These are phyloP conservation scores for Crematogaster levior DNA, from an alignment of 2,888 invertebrate species.

Conservation along the genomic window DNA sequence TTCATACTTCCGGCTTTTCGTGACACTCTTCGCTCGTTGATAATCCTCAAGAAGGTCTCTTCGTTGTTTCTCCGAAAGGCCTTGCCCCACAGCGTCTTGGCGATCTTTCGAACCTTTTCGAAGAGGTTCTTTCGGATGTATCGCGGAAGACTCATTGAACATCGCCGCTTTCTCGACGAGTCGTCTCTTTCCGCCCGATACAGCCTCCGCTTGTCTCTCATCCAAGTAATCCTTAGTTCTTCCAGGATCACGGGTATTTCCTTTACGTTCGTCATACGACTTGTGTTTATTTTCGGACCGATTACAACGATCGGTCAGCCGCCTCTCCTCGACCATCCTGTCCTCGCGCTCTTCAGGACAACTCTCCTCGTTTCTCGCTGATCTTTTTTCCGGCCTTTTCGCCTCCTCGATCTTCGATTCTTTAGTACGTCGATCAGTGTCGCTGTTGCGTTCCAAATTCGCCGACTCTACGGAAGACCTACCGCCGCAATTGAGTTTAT, in stretches of 20 bases:
- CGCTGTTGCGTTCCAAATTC: constrained; percentile 55
- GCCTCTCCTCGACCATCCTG: constrained; percentile 70
- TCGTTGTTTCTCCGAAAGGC: constrained; percentile 63
- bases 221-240: constrained; percentile 55
- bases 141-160: constrained; percentile 60
- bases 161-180: constrained; percentile 66
- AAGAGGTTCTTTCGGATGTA: constrained; percentile 49
- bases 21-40: constrained; percentile 49
- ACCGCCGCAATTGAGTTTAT: constrained; percentile 75
- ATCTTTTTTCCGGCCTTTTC: constrained; percentile 48
- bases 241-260: constrained; percentile 39
- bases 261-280: constrained; percentile 67
- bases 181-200: constrained; percentile 59
- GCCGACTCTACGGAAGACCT: constrained; percentile 28
- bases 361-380: constrained; percentile 32
- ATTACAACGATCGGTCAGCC: constrained; percentile 55
- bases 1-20: constrained; percentile 58
- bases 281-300: constrained; percentile 69
- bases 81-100: constrained; percentile 65
- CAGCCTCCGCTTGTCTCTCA: constrained; percentile 65
- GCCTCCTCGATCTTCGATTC: constrained; percentile 48
- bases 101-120: constrained; percentile 71
- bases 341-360: constrained; percentile 66
- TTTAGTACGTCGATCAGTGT: constrained; percentile 12
- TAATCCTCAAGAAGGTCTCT: constrained; percentile 61